These are phyloP conservation scores for Channa maculata DNA, from an alignment of 2,113 vertebrate species.

Conservation along the genomic window DNA sequence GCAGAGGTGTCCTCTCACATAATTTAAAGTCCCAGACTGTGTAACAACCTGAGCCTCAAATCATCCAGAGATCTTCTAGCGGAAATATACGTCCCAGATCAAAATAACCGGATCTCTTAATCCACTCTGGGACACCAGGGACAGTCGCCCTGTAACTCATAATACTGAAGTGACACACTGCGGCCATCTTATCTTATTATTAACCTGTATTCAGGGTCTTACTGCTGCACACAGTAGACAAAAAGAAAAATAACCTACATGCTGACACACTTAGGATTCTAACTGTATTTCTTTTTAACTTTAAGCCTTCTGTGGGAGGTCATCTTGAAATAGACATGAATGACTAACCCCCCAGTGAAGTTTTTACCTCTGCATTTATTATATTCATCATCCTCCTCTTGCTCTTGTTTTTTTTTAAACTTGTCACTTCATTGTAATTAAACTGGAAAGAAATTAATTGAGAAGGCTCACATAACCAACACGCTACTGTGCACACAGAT, in stretches of 20 bases:
- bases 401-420: not conserved
- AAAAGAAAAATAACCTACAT: slow-evolving; percentile 10
- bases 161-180: not conserved
- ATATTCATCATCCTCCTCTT: too few relatives aligned
- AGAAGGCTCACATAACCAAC: not conserved
- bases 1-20: slow-evolving; percentile 7
- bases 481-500: not conserved
- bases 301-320: not conserved
- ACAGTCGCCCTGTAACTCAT: not conserved
- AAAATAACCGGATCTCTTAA: slow-evolving; percentile 55
- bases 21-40: not conserved
- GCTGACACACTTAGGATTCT: not conserved
- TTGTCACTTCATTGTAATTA: not conserved
- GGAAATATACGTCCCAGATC: slow-evolving; percentile 4
- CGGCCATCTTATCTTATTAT: not conserved
- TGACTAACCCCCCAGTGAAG: not conserved
- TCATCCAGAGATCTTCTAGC: not conserved
- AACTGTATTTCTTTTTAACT: not conserved
- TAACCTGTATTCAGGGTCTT: not conserved
- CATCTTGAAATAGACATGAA: not conserved
- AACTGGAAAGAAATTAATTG: not conserved
- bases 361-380: too few relatives aligned
- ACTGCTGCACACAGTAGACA: not conserved
- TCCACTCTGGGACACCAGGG: slow-evolving; percentile 22
- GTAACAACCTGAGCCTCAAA: not conserved